Conservation (phyloP, 2,113 vertebrate genomes). For the Globicephala melas region DNA sequence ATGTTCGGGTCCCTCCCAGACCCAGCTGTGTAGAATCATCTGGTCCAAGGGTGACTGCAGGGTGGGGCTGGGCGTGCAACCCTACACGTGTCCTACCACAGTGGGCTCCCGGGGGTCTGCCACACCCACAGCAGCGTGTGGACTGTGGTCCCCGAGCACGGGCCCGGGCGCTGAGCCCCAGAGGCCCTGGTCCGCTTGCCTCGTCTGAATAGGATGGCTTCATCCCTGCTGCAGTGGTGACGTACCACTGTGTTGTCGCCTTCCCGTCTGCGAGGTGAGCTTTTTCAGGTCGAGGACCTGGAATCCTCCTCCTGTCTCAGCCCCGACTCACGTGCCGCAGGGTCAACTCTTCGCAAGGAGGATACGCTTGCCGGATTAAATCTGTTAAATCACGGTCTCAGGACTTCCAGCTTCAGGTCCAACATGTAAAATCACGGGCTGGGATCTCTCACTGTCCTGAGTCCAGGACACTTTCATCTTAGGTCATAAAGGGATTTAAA, state of each 20-base stretch:
- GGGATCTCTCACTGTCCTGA: neutral
- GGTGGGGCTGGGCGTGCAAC: neutral
- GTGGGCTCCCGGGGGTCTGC: accelerated
- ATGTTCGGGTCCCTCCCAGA: neutral
- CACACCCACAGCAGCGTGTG: accelerated
- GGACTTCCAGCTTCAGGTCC: neutral
- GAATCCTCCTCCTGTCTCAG: neutral
- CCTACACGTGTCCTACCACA: accelerated
- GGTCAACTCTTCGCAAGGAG: neutral
- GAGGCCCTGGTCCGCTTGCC: accelerated
- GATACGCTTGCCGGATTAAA: neutral
- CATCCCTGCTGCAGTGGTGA: accelerated
- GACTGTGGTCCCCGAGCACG: accelerated
- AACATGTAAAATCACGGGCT: accelerated
- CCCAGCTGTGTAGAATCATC: accelerated
- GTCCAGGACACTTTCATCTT: neutral
- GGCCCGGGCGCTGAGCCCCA: accelerated
- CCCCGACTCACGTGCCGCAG: neutral
- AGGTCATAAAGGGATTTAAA: neutral
- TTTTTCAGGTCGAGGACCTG: neutral
- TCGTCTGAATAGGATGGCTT: accelerated
- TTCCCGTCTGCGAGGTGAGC: accelerated
- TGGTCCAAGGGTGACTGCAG: too few species aligned
- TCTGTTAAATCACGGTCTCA: neutral
- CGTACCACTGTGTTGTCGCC: accelerated